Base-by-base conservation (phyloP, 2,113 vertebrate genomes). In the Cryptotis parvus region DNA sequence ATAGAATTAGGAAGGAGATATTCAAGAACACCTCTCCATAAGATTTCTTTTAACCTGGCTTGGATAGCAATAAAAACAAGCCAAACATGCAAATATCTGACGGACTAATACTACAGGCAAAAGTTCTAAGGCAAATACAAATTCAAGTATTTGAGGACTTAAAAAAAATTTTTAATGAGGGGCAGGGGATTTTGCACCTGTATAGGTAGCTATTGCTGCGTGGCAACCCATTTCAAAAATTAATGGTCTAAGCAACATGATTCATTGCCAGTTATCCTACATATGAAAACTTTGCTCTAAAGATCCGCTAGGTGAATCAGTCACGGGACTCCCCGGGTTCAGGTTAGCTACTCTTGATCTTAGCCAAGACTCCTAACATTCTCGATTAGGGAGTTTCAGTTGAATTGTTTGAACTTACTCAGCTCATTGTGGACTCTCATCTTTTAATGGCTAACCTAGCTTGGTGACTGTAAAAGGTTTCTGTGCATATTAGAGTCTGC, bases 211-310 rank as follows among this genome's bases (percentile, higher is more conserved):
- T 82, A 27, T 61, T 81, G 55, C 18, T 84, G 18, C 5, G 63
- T 68, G 80, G 66, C 55, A 90, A 90, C 70, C 31, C 39, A 73
- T 73, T 27, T 29, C 84, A 18, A 72, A 95, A 84, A 5, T 16
- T 84, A 69, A 29, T 65, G 31, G 27, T 43, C 49, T 86, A 78
- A 58, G 66, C 35, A 58, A 37, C n/a, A 37, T 55, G 7, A 26
- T 85, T 65, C 84, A 33, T 81, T 86, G 43, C 37, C 35, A 84
- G 52, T 9, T 91, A 9, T 84, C 79, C 39, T 82, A 1, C 26
- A 37, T 35, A 20, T 76, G 58, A 75, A 8, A 70, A 65, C 74
- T 74, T 78, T 66, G 78, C 33, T 55, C n/a, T 29, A 22, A 65
- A n/a, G 24, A 5, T 78, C 31, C 37, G 24, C 11, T 33, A 20